Conservation (phyloP, 2,113 vertebrate species). For the Sander vitreus region DNA sequence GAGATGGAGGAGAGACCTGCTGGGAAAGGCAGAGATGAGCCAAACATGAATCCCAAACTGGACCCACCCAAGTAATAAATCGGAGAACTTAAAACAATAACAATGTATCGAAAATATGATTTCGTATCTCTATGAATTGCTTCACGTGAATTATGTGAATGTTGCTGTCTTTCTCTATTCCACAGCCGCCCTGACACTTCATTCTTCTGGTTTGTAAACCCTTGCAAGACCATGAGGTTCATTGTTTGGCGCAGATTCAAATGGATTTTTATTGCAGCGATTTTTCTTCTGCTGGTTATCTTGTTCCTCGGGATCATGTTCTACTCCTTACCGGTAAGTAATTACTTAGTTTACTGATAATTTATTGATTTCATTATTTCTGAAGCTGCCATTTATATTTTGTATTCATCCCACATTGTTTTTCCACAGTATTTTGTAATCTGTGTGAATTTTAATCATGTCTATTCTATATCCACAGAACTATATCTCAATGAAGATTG, state of each 20-base stretch:
- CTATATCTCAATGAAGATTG: constrained; percentile 98
- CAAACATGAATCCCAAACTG: constrained; percentile 98
- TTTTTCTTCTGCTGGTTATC: constrained; percentile 88
- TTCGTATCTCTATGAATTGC: not conserved
- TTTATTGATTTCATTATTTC: not conserved
- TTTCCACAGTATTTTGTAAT: not conserved
- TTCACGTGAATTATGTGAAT: not conserved
- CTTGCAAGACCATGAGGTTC: constrained; percentile 97
- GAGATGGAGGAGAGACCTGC: constrained; percentile 94
- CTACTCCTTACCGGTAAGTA: constrained; percentile 95
- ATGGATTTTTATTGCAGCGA: constrained; percentile 90
- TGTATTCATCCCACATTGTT: not conserved
- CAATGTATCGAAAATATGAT: not conserved
- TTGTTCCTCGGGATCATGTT: constrained; percentile 92
- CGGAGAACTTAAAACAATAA: not conserved
- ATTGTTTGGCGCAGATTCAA: constrained; percentile 96
- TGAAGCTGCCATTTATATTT: not conserved
- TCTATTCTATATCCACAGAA: constrained; percentile 78
- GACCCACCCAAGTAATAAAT: constrained; percentile 92
- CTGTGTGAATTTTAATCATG: not conserved
- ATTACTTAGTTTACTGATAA: constrained; percentile 9
- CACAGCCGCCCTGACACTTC: constrained; percentile 96
- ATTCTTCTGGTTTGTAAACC: constrained; percentile 98
- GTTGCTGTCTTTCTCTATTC: constrained; percentile 12
- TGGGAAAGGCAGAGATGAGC: constrained; percentile 96